Evolutionary conservation across 2,888 invertebrate genomes (phyloP), one percentile per base, ranked within the genome.

Genomic region (Zygogramma bicolorata): DNA sequence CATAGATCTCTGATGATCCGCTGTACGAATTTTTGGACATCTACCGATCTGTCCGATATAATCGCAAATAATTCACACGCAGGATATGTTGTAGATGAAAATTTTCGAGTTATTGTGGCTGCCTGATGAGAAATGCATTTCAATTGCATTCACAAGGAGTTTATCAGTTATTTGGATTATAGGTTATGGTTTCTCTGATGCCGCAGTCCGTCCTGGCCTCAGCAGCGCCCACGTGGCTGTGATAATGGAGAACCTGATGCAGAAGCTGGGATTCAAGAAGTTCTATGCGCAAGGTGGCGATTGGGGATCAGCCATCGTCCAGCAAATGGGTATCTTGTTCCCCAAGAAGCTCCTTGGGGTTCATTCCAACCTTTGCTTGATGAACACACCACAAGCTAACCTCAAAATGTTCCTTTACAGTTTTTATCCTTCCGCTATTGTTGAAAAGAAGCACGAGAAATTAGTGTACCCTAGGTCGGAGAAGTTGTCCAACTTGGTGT

Each of bases 241-340:
- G 0, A 85, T 93, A 53, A 89, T 94, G 80, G 89, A 89, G 65
- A 92, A 92, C 81, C 87, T 96, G 62, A 95, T 95, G 94, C 84
- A 89, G 25, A 87, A 93, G 8, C 87, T 96, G 0, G 93, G 93
- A 0, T 90, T 90, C 84, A 85, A 91, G 53, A 88, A 90, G 82
- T 96, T 89, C 85, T 93, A 92, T 85, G 85, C 91, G 0, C 94
- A 95, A 86, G 94, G 94, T 0, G 95, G 96, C 0, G 96, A 97
- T 84, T 96, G 95, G 95, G 97, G 97, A 0, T 87, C 92, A 0
- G 5, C 89, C 0, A 90, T 95, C 49, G 91, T 90, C 0, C 85
- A 89, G 0, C 82, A 88, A n/a, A 88, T 97, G 84, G 90, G 93
- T 0, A 88, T 89, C 0, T 81, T 92, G 5, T 94, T 89, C 82